These are phyloP conservation scores for Maconellicoccus hirsutus DNA, from an alignment of 1,140 invertebrate genomes.

Conservation along the genomic window DNA sequence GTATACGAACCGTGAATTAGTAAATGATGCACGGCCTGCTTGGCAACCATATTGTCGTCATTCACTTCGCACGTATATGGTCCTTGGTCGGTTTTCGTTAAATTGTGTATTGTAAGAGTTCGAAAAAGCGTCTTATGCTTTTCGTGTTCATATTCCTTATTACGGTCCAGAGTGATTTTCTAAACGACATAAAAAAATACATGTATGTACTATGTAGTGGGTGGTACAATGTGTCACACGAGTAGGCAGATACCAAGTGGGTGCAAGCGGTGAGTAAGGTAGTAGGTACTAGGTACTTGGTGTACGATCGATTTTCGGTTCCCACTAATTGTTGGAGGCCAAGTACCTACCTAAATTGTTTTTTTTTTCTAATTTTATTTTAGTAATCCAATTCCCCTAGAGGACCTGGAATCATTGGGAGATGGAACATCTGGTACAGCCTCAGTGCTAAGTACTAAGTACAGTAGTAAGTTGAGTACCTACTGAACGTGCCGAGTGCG, in stretches of 20 bases:
- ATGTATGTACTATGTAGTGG: too few relatives aligned
- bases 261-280: not conserved
- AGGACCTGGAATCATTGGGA: too few relatives aligned
- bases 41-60: not conserved
- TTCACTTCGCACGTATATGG: not conserved
- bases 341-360: too few relatives aligned
- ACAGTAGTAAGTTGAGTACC: too few relatives aligned
- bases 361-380: too few relatives aligned
- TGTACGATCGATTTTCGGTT: not conserved
- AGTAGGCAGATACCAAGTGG: not conserved
- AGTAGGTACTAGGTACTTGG: not conserved
- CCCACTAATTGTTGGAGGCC: too few relatives aligned
- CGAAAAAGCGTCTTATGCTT: not conserved
- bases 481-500: too few relatives aligned
- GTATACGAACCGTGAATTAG: not conserved
- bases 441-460: too few relatives aligned
- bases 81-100: not conserved
- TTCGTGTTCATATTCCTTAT: not conserved
- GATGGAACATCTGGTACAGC: too few relatives aligned
- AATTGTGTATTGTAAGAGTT: not conserved
- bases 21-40: not conserved
- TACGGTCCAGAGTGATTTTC: not conserved
- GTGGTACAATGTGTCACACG: too few relatives aligned
- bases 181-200: not conserved
- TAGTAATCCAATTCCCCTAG: too few relatives aligned